phyloP scores from a whole-genome alignment of 2,113 vertebrate genomes.

The Erythrocercus mccallii region DNA sequence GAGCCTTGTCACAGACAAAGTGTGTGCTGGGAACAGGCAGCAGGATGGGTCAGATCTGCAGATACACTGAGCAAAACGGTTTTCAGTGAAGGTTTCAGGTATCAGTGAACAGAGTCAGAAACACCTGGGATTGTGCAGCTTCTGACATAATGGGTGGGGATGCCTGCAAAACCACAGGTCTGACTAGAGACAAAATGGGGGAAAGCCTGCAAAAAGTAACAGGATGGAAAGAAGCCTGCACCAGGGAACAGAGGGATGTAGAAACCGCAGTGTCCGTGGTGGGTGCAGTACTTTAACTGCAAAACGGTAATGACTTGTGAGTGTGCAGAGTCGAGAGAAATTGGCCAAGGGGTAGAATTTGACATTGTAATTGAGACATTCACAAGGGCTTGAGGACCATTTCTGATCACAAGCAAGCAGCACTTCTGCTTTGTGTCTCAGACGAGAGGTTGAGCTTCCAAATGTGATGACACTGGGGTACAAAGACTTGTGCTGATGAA shows the following conservation, averaged over 20 bases:
- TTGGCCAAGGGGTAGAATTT: neutral
- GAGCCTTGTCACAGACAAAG: neutral
- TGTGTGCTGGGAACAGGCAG: accelerated
- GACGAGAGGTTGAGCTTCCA: neutral
- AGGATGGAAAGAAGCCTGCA: neutral
- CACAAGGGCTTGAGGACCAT: neutral
- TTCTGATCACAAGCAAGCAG: neutral
- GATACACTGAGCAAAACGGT: neutral
- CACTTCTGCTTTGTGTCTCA: neutral
- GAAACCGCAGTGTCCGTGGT: neutral
- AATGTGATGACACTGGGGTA: neutral
- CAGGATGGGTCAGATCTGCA: neutral
- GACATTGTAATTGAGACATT: neutral
- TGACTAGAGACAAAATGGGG: neutral
- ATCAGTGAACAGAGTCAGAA: neutral
- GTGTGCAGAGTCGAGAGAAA: neutral
- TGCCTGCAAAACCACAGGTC: neutral
- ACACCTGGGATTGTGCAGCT: neutral
- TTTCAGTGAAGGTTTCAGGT: neutral
- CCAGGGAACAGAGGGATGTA: neutral
- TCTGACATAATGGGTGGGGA: neutral
- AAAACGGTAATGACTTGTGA: neutral
- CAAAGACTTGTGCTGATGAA: neutral
- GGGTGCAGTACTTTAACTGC: neutral
- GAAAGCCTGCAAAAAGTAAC: neutral